These are phyloP conservation scores for Clarias pachynema DNA, from an alignment of 2,797 vertebrate genomes.

Conservation along the genomic window DNA sequence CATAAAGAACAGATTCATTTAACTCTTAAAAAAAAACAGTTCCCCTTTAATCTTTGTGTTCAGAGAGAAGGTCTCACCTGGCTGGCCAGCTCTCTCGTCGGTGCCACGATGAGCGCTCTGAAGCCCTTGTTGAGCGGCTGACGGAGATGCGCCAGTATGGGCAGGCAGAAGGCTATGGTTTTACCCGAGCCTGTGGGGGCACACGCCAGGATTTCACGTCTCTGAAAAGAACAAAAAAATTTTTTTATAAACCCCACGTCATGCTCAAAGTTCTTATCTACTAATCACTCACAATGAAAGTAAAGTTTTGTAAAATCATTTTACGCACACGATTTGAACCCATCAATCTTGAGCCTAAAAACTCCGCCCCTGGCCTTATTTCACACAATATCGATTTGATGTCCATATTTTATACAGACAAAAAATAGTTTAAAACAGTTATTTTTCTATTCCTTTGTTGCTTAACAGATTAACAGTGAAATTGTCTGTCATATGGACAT, in stretches of 20 bases:
- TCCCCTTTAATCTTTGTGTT: too few relatives aligned
- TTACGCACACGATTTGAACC: too few relatives aligned
- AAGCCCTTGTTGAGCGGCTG: conserved; percentile 91
- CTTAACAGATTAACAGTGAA: not conserved
- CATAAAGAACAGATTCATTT: not conserved
- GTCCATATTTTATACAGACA: too few relatives aligned
- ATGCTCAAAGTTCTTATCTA: not conserved
- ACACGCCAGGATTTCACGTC: conserved; percentile 89
- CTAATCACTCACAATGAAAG: not conserved
- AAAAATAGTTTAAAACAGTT: too few relatives aligned
- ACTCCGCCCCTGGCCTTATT: not conserved
- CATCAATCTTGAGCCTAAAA: not conserved
- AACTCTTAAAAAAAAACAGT: not conserved
- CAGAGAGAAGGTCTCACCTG: conserved; percentile 77
- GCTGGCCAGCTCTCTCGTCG: conserved; percentile 91
- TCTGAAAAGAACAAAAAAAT: conserved; percentile 67
- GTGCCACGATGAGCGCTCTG: conserved; percentile 89
- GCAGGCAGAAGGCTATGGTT: conserved; percentile 92
- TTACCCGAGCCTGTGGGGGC: conserved; percentile 97
- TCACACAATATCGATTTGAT: not conserved
- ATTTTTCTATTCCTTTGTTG: too few relatives aligned
- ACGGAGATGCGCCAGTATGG: conserved; percentile 85
- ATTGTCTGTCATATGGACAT: not conserved
- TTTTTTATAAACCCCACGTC: too few relatives aligned
- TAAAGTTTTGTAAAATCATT: not conserved